phyloP scores from a whole-genome alignment of 2,797 vertebrate genomes.

The Lepidocolaptes lacrymiger region DNA sequence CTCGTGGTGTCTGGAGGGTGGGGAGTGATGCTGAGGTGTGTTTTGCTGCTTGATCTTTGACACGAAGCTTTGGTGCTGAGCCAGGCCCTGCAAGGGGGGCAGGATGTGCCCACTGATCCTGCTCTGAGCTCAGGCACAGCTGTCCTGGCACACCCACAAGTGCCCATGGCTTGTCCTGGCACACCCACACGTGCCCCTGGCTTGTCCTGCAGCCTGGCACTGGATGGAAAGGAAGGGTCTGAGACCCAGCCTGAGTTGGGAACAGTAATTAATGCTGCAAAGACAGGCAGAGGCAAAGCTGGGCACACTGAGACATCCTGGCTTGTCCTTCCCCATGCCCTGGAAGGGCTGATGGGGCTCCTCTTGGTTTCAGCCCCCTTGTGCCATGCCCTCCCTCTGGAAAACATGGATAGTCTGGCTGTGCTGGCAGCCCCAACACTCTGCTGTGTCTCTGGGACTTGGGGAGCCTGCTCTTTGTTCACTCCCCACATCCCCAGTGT shows the following conservation, averaged over 20 bases:
- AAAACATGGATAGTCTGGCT: background rate
- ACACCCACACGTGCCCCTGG: no score
- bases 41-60: background rate
- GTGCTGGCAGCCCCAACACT: background rate
- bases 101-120: background rate
- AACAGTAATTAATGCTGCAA: background rate
- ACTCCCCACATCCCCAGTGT: background rate
- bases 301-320: background rate
- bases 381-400: background rate
- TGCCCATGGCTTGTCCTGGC: no score
- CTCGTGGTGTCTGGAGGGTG: no score
- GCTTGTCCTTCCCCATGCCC: accelerated
- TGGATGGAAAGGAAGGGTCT: background rate
- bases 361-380: no score
- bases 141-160: no score
- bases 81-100: no score
- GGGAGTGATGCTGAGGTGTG: background rate
- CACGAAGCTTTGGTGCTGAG: background rate
- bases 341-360: background rate
- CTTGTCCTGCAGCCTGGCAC: background rate
- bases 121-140: no score
- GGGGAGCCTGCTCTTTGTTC: background rate
- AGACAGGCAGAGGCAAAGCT: background rate
- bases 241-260: background rate
- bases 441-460: background rate